A percentile compares a stretch with the other conserved stretches of the same genome.
Evolutionary conservation across 1,140 invertebrate genomes (phyloP).

Genomic region (Sycophaga agraensis): DNA sequence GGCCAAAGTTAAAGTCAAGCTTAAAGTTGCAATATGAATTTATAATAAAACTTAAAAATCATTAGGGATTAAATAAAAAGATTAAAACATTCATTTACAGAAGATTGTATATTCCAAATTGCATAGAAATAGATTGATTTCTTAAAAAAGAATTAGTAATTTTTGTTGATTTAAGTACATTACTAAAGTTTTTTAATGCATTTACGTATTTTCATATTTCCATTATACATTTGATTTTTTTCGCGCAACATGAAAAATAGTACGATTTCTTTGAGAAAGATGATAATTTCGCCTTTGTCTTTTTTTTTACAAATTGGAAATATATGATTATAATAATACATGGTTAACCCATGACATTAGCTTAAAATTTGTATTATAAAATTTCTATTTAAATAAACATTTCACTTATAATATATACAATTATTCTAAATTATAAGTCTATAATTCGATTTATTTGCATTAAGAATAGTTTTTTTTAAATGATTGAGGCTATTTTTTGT

Average conservation of each 20-base stretch:
- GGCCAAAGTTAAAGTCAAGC: too few species aligned
- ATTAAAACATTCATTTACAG: too few species aligned
- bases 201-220: slow-evolving; percentile 27
- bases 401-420: slow-evolving; percentile 41
- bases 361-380: slow-evolving; percentile 38
- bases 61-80: too few species aligned
- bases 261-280: slow-evolving; percentile 3
- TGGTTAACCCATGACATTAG: slow-evolving; percentile 3
- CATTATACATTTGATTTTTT: slow-evolving; percentile 30
- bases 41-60: too few species aligned
- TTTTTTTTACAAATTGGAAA: slow-evolving; percentile 26
- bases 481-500: slow-evolving; percentile 15
- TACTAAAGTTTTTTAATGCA: too few species aligned
- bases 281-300: background rate
- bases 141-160: slow-evolving; percentile 24
- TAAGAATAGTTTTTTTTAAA: background rate
- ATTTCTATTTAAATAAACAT: slow-evolving; percentile 51
- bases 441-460: slow-evolving; percentile 22
- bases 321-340: slow-evolving; percentile 24
- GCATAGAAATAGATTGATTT: slow-evolving; percentile 22
- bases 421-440: slow-evolving; percentile 31
- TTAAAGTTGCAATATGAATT: too few species aligned
- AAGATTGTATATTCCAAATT: slow-evolving; percentile 26
- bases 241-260: slow-evolving; percentile 24
- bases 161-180: slow-evolving; percentile 23